Evolutionary conservation across 2,113 vertebrate genomes (phyloP), one percentile per base, ranked within the genome.

Genomic region (Triplophysa rosa): DNA sequence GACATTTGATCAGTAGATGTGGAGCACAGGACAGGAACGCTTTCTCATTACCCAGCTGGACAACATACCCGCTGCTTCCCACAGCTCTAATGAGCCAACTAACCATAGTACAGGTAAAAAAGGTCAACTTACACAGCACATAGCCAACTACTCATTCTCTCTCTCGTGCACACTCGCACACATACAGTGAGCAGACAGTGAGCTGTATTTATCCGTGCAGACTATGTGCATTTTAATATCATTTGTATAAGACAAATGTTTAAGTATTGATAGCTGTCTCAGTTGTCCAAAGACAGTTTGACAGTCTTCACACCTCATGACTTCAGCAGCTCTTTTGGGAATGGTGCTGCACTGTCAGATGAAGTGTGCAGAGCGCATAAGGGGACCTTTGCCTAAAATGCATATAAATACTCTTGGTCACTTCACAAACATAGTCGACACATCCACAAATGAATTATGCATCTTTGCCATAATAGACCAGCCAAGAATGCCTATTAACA

Each of bases 81-180:
- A 84, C 88, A 87, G 91, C 87, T 89, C 90, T 94, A 93, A 92
- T 93, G 93, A 93, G 90, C 85, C 90, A 84, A 74, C 84, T 89
- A 87, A 80, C 84, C 82, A 81, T 90, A 91, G 89, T 87, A 33
- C 81, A 86, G 84, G 83, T 91, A 92, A 92, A 89, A 83, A 86
- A 93, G 88, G 88, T 93, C 92, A 94, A 90, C 56, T 77, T 63
- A 13, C 83, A 85, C 19, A 80, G 58, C 74, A 69, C 40, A 67
- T 58, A 56, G 16, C 3, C 61, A 68, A 58, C 59, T 45, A 80
- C 67, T 59, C 72, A 79, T 80, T 78, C 63, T 83, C 49, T 29
- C 67, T 58, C 42, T 45, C 11, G 11, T 64, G 47, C 16, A 63
- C 59, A 42, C 11, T 23, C 47, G 11, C 2, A 13, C 5, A 8